Evolutionary conservation across 2,888 invertebrate species (phyloP), one percentile per base, ranked within the genome.

Genomic region (Trichopria drosophilae): DNA sequence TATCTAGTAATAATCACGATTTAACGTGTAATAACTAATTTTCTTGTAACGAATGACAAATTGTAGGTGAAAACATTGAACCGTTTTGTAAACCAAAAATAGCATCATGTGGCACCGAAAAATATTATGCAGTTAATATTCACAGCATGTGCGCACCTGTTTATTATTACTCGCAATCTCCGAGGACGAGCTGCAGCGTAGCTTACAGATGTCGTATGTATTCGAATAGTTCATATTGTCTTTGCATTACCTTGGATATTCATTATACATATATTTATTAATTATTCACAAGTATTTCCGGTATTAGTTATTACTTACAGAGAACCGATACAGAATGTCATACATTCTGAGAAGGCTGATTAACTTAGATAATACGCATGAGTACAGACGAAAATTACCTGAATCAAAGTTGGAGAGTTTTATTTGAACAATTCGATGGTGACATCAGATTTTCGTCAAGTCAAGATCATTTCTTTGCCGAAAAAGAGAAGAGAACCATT

Each of bases 191-290:
- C 16, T 72, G 71, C 46, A 62, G 16, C 23, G n/a, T 46, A 1
- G 15, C 12, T 12, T 55, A 31, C 16, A 62, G 68, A 66, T 72
- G 71, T 20, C 68, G 72, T 72, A 51, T 64, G 71, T 71, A 45
- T 20, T 16, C 1, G 19, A 48, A 26, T 6, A 12, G 12, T n/a
- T 13, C 15, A 19, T 13, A 13, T 3, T 10, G 7, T 24, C 10
- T 3, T 32, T n/a, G n/a, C n/a, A n/a, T n/a, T n/a, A n/a, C n/a
- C n/a, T n/a, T n/a, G n/a, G n/a, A n/a, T n/a, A n/a, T n/a, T n/a
- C n/a, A n/a, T n/a, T n/a, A n/a, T n/a, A n/a, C n/a, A n/a, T n/a
- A n/a, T n/a, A n/a, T n/a, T n/a, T n/a, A n/a, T n/a, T n/a, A n/a
- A n/a, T n/a, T n/a, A n/a, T 4, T 6, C 18, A 10, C n/a, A 32